Evolutionary conservation across 2,888 invertebrate genomes (phyloP), one percentile per base, ranked within the genome.

Genomic region (Zhuqinia jingwanae): DNA sequence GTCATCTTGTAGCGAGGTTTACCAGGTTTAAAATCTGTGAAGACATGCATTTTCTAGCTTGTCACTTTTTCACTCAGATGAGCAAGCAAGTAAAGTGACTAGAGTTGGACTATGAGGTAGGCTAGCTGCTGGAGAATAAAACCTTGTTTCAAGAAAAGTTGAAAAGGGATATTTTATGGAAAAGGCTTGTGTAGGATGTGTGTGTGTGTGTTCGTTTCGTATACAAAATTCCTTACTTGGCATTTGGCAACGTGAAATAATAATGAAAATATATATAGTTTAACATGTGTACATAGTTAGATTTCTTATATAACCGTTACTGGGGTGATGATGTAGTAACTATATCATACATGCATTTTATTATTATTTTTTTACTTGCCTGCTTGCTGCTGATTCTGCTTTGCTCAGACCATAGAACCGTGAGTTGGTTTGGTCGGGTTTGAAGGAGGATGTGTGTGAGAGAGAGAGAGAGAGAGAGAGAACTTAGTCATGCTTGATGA

Each of bases 401-500:
- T n/a, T 68, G 20, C 65, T 65, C 65, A 63, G n/a, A 30, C 27
- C 65, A 68, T n/a, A n/a, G n/a, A n/a, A n/a, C n/a, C n/a, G n/a
- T n/a, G n/a, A n/a, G n/a, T n/a, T n/a, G 45, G 68, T 73, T 58
- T 50, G 47, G 27, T 87, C 70, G 82, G 87, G 82, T 87, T 87
- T 78, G 87, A 78, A 87, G 70, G 58, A 86, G 78, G 77, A 83
- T 84, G 84, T n/a, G n/a, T n/a, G n/a, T n/a, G n/a, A n/a, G n/a
- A 82, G 85, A 75, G 83, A 75, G 50, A 63, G 17, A 65, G 79
- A 70, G 70, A 86, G 70, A 86, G 76, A 76, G 75, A 87, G 81
- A 86, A 87, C 82, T 87, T 87, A 84, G 80, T 79, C 84, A 87
- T 88, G 88, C 87, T 85, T 85, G 87, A 88, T 88, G 88, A 84